These are phyloP conservation scores for Congeria kusceri DNA, from an alignment of 2,888 invertebrate genomes.

Conservation along the genomic window DNA sequence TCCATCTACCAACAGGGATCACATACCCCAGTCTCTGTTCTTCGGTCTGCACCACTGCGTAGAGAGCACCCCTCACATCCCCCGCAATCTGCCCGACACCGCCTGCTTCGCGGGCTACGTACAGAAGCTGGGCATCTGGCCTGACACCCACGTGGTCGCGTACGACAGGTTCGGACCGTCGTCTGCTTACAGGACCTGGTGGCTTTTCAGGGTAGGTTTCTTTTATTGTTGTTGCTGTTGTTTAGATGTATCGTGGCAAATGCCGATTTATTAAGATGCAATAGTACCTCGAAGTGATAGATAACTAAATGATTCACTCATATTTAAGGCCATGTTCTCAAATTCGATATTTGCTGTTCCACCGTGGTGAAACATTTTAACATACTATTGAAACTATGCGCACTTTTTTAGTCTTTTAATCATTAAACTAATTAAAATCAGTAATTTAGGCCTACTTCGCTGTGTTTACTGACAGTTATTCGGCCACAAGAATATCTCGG, in stretches of 20 bases:
- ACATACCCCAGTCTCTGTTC: conserved; percentile 67
- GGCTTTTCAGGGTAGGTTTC: conserved; percentile 70
- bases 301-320: too few relatives aligned
- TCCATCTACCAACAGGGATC: conserved; percentile 52
- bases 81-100: conserved; percentile 61
- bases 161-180: conserved; percentile 66
- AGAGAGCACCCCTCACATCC: conserved; percentile 49
- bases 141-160: conserved; percentile 67
- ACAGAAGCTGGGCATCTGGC: conserved; percentile 63
- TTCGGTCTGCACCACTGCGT: conserved; percentile 67
- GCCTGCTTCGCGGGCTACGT: conserved; percentile 68
- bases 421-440: too few relatives aligned
- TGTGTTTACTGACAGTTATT: conserved; percentile 54
- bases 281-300: too few relatives aligned
- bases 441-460: too few relatives aligned
- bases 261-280: too few relatives aligned
- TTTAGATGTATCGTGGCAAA: too few relatives aligned
- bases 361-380: too few relatives aligned
- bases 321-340: too few relatives aligned
- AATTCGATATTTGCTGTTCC: too few relatives aligned
- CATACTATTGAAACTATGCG: too few relatives aligned
- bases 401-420: too few relatives aligned
- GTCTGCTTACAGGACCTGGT: conserved; percentile 72
- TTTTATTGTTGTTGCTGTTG: too few relatives aligned
- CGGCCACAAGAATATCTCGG: conserved; percentile 73